These are phyloP conservation scores for Sapajus apella DNA, from an alignment of 2,113 vertebrate genomes.

Conservation along the genomic window DNA sequence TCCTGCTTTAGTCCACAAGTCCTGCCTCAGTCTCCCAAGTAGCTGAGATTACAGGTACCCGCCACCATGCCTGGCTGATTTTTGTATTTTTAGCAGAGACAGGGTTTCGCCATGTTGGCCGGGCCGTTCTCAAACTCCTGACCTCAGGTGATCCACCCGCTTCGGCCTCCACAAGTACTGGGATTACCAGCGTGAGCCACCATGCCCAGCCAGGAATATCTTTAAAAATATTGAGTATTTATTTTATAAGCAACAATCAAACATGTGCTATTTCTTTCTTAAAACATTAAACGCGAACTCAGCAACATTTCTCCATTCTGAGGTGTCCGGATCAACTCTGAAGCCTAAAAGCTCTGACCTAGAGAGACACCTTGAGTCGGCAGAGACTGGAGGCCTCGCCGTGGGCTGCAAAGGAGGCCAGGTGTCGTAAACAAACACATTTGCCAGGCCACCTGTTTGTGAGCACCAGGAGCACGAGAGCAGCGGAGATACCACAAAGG, in stretches of 20 bases:
- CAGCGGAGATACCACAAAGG: fast-evolving
- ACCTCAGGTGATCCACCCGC: too few species aligned
- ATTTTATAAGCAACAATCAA: neutral
- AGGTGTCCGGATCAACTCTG: neutral
- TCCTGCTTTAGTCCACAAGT: too few species aligned
- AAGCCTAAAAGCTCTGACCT: neutral
- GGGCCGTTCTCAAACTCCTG: too few species aligned
- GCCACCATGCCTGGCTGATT: too few species aligned
- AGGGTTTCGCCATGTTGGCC: too few species aligned
- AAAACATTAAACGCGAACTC: neutral
- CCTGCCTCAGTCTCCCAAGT: too few species aligned
- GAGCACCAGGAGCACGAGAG: neutral
- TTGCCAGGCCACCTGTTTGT: neutral
- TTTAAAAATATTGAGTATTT: neutral
- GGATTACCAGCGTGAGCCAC: too few species aligned
- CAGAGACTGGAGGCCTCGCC: fast-evolving
- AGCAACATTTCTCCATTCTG: neutral
- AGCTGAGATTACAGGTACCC: too few species aligned
- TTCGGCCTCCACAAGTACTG: too few species aligned
- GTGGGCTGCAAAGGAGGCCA: fast-evolving
- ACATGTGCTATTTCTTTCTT: neutral
- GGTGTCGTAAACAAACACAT: too few species aligned
- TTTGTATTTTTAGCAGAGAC: too few species aligned
- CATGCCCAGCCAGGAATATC: too few species aligned
- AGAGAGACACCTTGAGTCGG: neutral